Percentiles rank a stretch among this genome's conserved stretches.
These are phyloP conservation scores for Emydocephalus ijimae DNA, from an alignment of 2,113 vertebrate species.

Conservation along the genomic window DNA sequence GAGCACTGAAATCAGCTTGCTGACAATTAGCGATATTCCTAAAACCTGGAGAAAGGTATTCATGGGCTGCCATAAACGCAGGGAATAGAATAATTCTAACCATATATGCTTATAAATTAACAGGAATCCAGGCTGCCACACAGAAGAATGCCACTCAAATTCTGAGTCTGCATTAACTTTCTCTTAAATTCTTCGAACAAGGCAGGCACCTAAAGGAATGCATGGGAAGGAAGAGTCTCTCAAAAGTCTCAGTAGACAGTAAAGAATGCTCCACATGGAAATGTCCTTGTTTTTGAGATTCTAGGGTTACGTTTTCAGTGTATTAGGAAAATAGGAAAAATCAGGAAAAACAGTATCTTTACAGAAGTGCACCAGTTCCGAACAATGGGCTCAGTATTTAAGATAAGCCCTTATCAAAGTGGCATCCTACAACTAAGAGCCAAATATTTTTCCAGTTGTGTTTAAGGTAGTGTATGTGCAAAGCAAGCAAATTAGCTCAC, in stretches of 20 bases:
- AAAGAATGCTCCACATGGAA: constrained; percentile 58
- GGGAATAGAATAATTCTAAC: constrained; percentile 59
- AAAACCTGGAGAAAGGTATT: constrained; percentile 68
- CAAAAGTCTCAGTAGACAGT: constrained; percentile 62
- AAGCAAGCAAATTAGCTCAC: constrained; percentile 79
- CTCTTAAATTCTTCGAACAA: constrained; percentile 61
- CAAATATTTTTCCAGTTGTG: constrained; percentile 75
- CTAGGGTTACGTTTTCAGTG: constrained; percentile 42
- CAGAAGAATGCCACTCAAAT: constrained; percentile 31
- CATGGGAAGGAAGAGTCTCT: constrained; percentile 53
- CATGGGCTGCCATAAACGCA: constrained; percentile 65
- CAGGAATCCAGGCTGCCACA: constrained; percentile 53
- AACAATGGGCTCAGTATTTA: constrained; percentile 56
- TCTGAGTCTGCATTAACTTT: constrained; percentile 59
- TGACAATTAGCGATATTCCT: constrained; percentile 59
- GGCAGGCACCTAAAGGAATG: constrained; percentile 60
- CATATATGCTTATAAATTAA: constrained; percentile 20
- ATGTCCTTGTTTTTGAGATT: constrained; percentile 67
- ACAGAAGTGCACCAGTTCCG: constrained; percentile 66
- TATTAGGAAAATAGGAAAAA: constrained; percentile 54
- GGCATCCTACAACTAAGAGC: constrained; percentile 72
- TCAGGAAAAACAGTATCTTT: constrained; percentile 58
- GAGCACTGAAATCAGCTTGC: constrained; percentile 55
- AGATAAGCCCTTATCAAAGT: constrained; percentile 66
- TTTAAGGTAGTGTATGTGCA: constrained; percentile 76